These are phyloP conservation scores for Peromyscus attwateri DNA, from an alignment of 2,797 vertebrate species.

Conservation along the genomic window DNA sequence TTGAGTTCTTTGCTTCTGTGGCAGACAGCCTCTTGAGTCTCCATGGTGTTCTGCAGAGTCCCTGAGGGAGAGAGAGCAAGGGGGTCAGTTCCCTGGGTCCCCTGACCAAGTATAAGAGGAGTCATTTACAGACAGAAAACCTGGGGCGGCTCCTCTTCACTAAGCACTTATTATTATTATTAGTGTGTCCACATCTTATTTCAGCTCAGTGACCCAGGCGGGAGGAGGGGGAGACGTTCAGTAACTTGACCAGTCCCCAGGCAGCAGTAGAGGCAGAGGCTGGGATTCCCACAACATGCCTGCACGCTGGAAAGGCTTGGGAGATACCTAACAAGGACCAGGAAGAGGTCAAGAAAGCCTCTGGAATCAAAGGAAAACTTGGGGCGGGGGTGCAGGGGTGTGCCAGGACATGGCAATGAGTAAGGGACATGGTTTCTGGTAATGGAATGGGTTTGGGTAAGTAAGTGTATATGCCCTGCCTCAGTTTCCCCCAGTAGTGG, in stretches of 20 bases:
- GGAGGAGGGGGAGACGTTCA: constrained; percentile 59
- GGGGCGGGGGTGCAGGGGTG: fast-evolving
- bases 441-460: neutral
- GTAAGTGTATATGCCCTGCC: neutral
- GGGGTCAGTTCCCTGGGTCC: constrained; percentile 4
- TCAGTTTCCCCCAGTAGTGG: neutral
- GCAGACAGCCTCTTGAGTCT: neutral
- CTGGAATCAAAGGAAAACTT: constrained; percentile 2
- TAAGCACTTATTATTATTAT: neutral
- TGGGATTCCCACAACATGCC: constrained; percentile 43
- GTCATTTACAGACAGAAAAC: neutral
- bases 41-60: neutral
- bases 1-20: neutral
- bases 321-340: constrained; percentile 37
- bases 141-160: neutral
- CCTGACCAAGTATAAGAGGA: neutral
- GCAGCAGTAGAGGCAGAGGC: constrained; percentile 29
- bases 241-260: constrained; percentile 59
- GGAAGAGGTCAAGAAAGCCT: constrained; percentile 63
- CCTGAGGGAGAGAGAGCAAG: neutral
- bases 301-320: constrained; percentile 54
- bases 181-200: constrained; percentile 38
- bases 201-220: constrained; percentile 60
- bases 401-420: neutral
- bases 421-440: neutral